Conservation (phyloP, 1,140 invertebrate species). For the Habropoda laboriosa region DNA sequence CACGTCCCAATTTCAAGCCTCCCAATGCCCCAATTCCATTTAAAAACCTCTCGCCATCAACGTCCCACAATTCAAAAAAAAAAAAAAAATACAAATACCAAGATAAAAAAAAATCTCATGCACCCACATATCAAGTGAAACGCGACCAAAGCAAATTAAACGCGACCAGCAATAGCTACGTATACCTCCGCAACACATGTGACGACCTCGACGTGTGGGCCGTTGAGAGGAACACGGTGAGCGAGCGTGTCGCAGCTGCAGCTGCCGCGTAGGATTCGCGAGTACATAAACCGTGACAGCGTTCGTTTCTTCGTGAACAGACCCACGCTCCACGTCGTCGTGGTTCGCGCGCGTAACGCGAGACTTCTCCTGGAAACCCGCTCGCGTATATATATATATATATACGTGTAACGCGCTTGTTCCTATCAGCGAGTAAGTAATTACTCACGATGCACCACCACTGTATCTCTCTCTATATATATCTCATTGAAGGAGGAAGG, state of each 20-base stretch:
- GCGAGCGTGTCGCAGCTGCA: slow-evolving; percentile 30
- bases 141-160: no score
- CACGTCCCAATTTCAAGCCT: no score
- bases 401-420: slow-evolving; percentile 16
- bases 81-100: accelerated
- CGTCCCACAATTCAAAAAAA: no score
- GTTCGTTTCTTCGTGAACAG: slow-evolving; percentile 14
- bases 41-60: no score
- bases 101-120: no score
- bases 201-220: slow-evolving; percentile 20
- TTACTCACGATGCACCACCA: slow-evolving; percentile 25
- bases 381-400: neutral
- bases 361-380: slow-evolving; percentile 1
- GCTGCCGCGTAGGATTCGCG: slow-evolving; percentile 48
- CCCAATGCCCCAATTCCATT: no score
- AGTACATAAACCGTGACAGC: slow-evolving; percentile 41
- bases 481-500: neutral
- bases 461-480: slow-evolving; percentile 7
- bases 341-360: slow-evolving; percentile 12
- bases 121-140: no score
- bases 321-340: neutral
- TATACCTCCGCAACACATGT: neutral
- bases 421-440: slow-evolving; percentile 46
- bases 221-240: neutral
- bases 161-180: neutral